Evolutionary conservation across 2,113 vertebrate species (phyloP).

Genomic region (Daboia siamensis): DNA sequence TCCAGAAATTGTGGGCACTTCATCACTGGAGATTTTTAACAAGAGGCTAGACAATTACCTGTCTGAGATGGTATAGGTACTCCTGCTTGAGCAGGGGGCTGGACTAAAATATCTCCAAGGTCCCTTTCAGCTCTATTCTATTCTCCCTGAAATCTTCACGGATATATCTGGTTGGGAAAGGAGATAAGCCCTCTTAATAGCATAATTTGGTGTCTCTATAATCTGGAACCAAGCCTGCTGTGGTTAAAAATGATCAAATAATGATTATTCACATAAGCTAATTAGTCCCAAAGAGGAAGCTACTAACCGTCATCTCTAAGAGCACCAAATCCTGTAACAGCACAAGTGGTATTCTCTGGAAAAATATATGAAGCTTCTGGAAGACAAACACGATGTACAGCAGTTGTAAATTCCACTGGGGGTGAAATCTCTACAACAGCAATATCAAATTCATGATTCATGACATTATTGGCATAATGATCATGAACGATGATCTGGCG

Average conservation of each 20-base stretch:
- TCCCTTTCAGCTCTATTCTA: too few relatives aligned
- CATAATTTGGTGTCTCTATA: background rate
- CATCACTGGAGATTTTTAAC: too few relatives aligned
- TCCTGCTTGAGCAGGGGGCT: too few relatives aligned
- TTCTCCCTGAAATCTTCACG: background rate
- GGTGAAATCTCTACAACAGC: slow-evolving; percentile 67
- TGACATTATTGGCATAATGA: slow-evolving; percentile 14
- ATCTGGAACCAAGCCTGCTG: background rate
- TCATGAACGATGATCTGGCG: slow-evolving; percentile 69
- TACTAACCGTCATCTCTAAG: slow-evolving; percentile 66
- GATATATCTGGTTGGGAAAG: background rate
- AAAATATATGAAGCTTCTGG: slow-evolving; percentile 65
- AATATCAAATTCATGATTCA: slow-evolving; percentile 62
- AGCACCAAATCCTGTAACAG: slow-evolving; percentile 76
- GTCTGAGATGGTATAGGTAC: too few relatives aligned
- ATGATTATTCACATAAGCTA: background rate
- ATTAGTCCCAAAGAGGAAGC: background rate
- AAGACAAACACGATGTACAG: slow-evolving; percentile 70
- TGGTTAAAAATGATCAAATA: background rate
- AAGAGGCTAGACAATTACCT: too few relatives aligned
- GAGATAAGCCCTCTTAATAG: background rate
- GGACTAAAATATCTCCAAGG: too few relatives aligned
- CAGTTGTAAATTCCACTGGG: slow-evolving; percentile 60
- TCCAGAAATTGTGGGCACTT: too few relatives aligned
- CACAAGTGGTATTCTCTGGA: slow-evolving; percentile 60